These are phyloP conservation scores for Sycophaga agraensis DNA, from an alignment of 1,140 invertebrate genomes.

Conservation along the genomic window DNA sequence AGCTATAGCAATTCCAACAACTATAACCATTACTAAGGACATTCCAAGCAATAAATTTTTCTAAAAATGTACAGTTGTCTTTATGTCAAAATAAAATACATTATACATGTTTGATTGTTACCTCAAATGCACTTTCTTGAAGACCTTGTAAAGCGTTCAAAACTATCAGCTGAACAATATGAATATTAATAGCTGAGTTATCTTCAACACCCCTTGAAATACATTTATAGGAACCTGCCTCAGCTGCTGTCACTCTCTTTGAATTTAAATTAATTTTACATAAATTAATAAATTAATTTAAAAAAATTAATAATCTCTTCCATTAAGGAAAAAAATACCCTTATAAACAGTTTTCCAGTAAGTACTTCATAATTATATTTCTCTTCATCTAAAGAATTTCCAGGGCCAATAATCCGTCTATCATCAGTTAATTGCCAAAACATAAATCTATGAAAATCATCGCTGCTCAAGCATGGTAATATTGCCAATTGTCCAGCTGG, in stretches of 20 bases:
- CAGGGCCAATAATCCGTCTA: slow-evolving; percentile 63
- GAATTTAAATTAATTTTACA: slow-evolving; percentile 33
- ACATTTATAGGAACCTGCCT: slow-evolving; percentile 67
- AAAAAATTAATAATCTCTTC: background rate
- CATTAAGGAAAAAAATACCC: slow-evolving; percentile 53
- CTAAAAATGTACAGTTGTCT: no score
- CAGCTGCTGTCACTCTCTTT: slow-evolving; percentile 62
- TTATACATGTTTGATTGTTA: no score
- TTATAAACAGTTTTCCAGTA: slow-evolving; percentile 65
- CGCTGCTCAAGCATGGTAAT: slow-evolving; percentile 66
- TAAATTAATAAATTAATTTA: no score
- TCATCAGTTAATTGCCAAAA: slow-evolving; percentile 66
- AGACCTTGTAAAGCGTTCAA: no score
- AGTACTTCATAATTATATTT: slow-evolving; percentile 73
- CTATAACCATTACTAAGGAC: slow-evolving; percentile 45
- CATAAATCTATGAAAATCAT: slow-evolving; percentile 67
- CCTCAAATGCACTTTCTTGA: no score
- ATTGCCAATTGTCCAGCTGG: slow-evolving; percentile 61
- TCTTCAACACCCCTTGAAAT: slow-evolving; percentile 62
- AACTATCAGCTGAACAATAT: slow-evolving; percentile 65
- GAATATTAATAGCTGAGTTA: slow-evolving; percentile 57
- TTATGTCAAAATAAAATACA: no score
- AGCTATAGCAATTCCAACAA: slow-evolving; percentile 43
- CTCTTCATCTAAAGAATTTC: slow-evolving; percentile 61
- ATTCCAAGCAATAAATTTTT: no score